Conservation (phyloP, 2,888 invertebrate species). For the Lasius fuliginosus region DNA sequence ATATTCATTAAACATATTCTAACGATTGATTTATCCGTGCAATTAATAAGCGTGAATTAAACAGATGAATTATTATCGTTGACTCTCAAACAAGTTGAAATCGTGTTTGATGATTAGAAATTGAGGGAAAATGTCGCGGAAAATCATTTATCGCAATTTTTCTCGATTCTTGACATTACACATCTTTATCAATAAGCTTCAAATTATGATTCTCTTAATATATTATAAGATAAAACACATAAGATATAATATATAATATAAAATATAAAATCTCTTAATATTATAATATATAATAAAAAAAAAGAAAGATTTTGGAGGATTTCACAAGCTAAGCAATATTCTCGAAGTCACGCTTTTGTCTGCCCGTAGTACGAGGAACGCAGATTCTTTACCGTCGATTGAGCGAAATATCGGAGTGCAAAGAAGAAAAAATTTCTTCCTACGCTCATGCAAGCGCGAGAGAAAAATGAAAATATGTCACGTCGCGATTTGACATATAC, state of each 20-base stretch:
- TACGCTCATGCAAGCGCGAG: slow-evolving; percentile 21
- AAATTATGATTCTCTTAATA: neutral
- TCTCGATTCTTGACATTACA: neutral
- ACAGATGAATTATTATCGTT: slow-evolving; percentile 17
- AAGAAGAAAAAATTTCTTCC: slow-evolving; percentile 24
- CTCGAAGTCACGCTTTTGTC: neutral
- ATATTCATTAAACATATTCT: slow-evolving; percentile 30
- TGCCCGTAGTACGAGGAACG: neutral
- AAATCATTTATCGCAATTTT: neutral
- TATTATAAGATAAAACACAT: neutral
- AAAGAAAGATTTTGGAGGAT: neutral
- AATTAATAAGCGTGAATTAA: slow-evolving; percentile 35
- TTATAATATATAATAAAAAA: neutral
- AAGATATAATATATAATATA: neutral
- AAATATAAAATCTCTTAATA: neutral
- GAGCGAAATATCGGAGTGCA: slow-evolving; percentile 21
- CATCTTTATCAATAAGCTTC: neutral
- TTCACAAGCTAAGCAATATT: slow-evolving; percentile 2
- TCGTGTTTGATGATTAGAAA: neutral
- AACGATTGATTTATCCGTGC: slow-evolving; percentile 14
- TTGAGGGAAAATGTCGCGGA: neutral
- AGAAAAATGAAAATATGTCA: slow-evolving; percentile 70
- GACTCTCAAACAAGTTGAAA: neutral
- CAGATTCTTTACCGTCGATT: slow-evolving; percentile 44
- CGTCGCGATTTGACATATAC: slow-evolving; percentile 58